Evolutionary conservation across 2,888 invertebrate species (phyloP), one percentile per base, ranked within the genome.

Genomic region (Aphodius sticticus): DNA sequence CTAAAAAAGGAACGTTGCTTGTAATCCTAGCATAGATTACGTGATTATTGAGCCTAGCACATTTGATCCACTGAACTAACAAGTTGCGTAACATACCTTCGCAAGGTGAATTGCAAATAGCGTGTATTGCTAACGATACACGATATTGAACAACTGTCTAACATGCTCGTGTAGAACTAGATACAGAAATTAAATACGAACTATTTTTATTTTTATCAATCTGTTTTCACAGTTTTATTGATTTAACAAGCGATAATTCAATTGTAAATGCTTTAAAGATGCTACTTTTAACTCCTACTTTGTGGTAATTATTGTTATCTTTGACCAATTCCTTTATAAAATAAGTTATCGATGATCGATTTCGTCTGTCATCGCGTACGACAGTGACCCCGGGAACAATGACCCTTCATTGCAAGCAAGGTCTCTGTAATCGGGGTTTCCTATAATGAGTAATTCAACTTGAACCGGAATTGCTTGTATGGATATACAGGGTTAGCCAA

Each of bases 301-400:
- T 26, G 26, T 26, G 26, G 2, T 26, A 26, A 26, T 2, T 26
- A 26, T 26, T 26, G 26, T 26, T 26, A 26, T 26, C 26, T 26
- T 26, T 26, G 26, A 26, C 26, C 26, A 26, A 26, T 3, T n/a
- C 2, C 26, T 26, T 53, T 53, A 53, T 53, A 53, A 12, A 53
- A 2, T 53, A 12, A 9, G 9, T 53, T 53, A 12, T 53, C 53
- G 53, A 12, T 53, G 9, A 9, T 53, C 53, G 53, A 53, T 53
- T 53, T 9, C 53, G 53, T 53, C 53, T 53, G 12, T 53, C 53
- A 5, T 70, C 70, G 26, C 38, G 36, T 70, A 70, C 53, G 75
- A 70, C 76, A 76, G 26, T 76, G 76, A 78, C 78, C 78, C 75
- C 70, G 76, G 76, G 78, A 75, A 38, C 78, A 75, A 75, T 74